Evolutionary conservation across 2,888 invertebrate genomes (phyloP), one percentile per base, ranked within the genome.

Genomic region (Spatulosminthurus flaviceps): DNA sequence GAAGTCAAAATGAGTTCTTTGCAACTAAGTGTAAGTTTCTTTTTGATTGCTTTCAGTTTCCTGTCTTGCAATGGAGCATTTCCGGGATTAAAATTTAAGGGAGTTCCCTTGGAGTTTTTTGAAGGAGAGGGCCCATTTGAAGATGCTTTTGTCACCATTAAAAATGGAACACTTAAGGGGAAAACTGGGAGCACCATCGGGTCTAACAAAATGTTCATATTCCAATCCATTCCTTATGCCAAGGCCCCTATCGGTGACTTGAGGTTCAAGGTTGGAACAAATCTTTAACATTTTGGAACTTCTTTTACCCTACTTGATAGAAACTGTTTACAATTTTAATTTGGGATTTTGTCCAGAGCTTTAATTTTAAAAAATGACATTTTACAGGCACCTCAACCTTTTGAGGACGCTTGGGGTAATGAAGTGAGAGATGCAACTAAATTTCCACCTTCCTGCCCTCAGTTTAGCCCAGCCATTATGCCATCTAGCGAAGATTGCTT

Each of bases 401-500:
- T 66, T 13, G 69, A 69, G 13, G 71, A 80, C n/a, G 70, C 73
- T 24, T 80, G 78, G 78, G 77, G 77, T 4, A 75, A 78, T 51
- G 43, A 75, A 19, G 26, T 70, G 22, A 16, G 60, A 9, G 80
- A 78, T 70, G 80, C 78, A 19, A 80, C 80, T 7, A 60, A 67
- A 42, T 74, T 70, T 42, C 78, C 80, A 5, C 78, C 74, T 5
- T 71, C 78, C 22, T 80, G 80, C 64, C 67, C 80, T 16, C 80
- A 80, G 43, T 42, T 34, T 21, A 7, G 22, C 16, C 78, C 80
- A 4, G 78, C 78, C 19, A 21, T 80, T 5, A 4, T 19, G 0
- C 34, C 80, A 9, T 28, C 78, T 7, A 75, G 70, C 29, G 80
- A 80, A 71, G 80, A 80, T 29, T 80, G 80, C 28, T 43, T 80